Base-by-base conservation (phyloP, 2,888 invertebrate species). In the Melanostoma scalare region DNA sequence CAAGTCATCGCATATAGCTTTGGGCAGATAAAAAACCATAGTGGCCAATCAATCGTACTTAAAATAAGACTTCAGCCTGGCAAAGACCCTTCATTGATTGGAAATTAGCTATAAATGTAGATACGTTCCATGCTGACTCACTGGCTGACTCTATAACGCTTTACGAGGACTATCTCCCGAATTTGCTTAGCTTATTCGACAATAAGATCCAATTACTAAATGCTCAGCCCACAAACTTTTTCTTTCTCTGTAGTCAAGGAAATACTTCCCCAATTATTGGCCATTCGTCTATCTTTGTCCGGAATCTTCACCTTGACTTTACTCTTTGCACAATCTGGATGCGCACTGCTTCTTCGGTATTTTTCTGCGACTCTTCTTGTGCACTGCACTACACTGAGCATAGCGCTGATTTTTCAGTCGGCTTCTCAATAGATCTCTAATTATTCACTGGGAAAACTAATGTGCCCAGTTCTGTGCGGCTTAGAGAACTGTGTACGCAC, bases 401-500 rank as follows among this genome's bases (percentile, higher is more conserved):
- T 53, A 65, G 72, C 46, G 67, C 58, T 74, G 82, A 74, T 84
- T 84, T 20, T 84, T 84, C 53, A 74, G 78, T 79, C 71, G 74
- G 74, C 52, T 79, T 53, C 46, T 84, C 79, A 84, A 71, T 84
- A 79, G 65, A 61, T 68, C 71, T 84, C 84, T 84, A 84, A 84
- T 84, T 84, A 79, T 84, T 84, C 84, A 84, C 79, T 71, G 65
- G 71, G 63, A 71, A 71, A 69, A 84, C 74, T 79, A 79, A 84
- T 84, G 79, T 68, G 60, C 60, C 79, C 73, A 65, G 84, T 71
- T 73, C 50, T 74, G 63, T 82, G 44, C 63, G 36, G 63, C 78
- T 65, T 46, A 35, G 53, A 67, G 61, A 60, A 46, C 77, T 77
- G 61, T 58, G 20, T 61, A 9, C n/a, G 3, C 6, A n/a, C 31